Evolutionary conservation across 2,113 vertebrate genomes (phyloP).

Genomic region (Arenaria interpres): DNA sequence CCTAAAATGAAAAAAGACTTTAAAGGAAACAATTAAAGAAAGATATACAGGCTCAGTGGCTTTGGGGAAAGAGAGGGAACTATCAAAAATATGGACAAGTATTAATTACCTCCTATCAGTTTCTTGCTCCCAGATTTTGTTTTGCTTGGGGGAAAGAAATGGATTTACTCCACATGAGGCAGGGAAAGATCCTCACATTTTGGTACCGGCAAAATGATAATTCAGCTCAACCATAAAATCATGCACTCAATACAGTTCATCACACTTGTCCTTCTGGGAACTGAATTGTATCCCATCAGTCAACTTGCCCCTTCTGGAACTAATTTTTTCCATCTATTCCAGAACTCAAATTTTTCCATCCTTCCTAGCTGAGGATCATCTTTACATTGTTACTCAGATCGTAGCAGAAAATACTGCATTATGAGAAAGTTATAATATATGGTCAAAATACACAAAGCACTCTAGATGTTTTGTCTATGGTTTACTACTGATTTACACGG

Average conservation of each 20-base stretch:
- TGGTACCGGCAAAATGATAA: not conserved
- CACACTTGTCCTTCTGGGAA: not conserved
- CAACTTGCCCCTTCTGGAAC: not conserved
- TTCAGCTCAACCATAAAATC: not conserved
- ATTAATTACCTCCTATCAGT: not conserved
- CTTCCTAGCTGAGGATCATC: not conserved
- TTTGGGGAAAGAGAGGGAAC: not conserved
- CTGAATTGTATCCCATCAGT: not conserved
- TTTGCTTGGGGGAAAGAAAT: not conserved
- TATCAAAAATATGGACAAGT: not conserved
- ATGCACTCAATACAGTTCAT: not conserved
- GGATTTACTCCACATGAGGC: not conserved
- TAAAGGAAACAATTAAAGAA: not conserved
- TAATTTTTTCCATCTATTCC: not conserved
- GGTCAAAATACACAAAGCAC: not conserved
- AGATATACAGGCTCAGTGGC: not conserved
- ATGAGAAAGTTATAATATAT: not conserved
- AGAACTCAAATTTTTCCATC: not conserved
- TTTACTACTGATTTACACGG: not conserved
- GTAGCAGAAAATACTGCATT: not conserved
- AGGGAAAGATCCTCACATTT: not conserved
- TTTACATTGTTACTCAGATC: not conserved
- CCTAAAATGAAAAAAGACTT: not conserved
- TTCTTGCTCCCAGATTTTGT: not conserved
- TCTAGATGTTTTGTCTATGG: not conserved